phyloP scores from a whole-genome alignment of 2,888 invertebrate genomes.

The Sarcophaga rosellei region DNA sequence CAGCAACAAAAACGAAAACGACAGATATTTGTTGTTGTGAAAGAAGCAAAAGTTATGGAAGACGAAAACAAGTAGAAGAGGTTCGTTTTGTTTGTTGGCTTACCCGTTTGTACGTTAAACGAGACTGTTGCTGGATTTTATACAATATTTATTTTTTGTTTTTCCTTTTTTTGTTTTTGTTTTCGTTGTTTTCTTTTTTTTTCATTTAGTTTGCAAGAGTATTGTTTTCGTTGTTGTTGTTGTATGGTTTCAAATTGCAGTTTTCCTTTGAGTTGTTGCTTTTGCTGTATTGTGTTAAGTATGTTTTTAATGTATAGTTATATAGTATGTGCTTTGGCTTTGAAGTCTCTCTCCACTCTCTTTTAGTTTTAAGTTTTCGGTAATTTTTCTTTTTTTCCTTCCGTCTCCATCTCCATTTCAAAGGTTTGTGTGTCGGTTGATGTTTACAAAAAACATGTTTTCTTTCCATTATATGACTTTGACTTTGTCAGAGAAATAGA shows the following conservation, averaged over 20 bases:
- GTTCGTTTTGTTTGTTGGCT: constrained; percentile 39
- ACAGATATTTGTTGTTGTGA: constrained; percentile 1
- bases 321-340: constrained; percentile 49
- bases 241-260: constrained; percentile 51
- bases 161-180: no score
- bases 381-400: constrained; percentile 24
- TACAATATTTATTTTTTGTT: no score
- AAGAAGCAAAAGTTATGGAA: constrained; percentile 27
- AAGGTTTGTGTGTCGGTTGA: constrained; percentile 11
- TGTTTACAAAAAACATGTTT: constrained; percentile 56
- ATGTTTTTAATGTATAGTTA: constrained; percentile 34
- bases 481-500: constrained; percentile 59
- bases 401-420: not conserved
- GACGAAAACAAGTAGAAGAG: not conserved
- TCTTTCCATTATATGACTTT: constrained; percentile 60
- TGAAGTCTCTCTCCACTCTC: constrained; percentile 32
- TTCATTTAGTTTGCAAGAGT: constrained; percentile 39
- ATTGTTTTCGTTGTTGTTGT: not conserved
- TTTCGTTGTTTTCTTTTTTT: constrained; percentile 34
- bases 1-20: not conserved
- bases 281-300: not conserved
- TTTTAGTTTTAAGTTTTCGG: constrained; percentile 1
- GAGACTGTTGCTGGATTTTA: constrained; percentile 52
- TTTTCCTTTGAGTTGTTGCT: constrained; percentile 30
- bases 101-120: constrained; percentile 32